Evolutionary conservation across 2,113 vertebrate species (phyloP).

Genomic region (Amazona vittata): DNA sequence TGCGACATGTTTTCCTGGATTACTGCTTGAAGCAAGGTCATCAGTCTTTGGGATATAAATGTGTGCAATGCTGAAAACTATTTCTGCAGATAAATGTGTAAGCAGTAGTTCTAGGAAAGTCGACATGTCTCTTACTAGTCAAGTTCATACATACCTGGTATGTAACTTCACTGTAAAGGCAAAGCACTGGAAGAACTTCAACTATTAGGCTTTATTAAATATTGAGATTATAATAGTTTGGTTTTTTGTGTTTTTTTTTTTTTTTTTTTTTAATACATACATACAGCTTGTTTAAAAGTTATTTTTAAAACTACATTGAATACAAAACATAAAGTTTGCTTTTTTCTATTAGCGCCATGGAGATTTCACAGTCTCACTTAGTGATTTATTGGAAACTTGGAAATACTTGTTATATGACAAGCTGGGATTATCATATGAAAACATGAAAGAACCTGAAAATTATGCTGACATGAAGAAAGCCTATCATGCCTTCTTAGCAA

Average conservation of each 20-base stretch:
- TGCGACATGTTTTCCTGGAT: neutral
- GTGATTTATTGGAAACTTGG: constrained; percentile 90
- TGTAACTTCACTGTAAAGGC: neutral
- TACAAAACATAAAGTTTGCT: neutral
- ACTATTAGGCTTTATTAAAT: neutral
- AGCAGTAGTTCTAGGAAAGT: neutral
- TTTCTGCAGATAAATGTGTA: neutral
- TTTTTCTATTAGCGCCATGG: constrained; percentile 73
- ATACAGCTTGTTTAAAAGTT: neutral
- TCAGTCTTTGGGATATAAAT: neutral
- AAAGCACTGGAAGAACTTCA: neutral
- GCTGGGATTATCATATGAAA: constrained; percentile 78
- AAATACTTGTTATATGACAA: constrained; percentile 88
- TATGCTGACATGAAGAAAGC: constrained; percentile 80
- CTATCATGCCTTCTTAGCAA: constrained; percentile 85
- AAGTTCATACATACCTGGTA: neutral
- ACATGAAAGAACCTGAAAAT: constrained; percentile 73
- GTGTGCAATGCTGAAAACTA: neutral
- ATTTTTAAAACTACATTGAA: neutral
- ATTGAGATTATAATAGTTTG: neutral
- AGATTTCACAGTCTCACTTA: constrained; percentile 87
- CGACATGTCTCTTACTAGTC: neutral
- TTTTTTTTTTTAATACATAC: neutral
- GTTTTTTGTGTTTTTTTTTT: too few relatives aligned
- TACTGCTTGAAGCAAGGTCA: neutral